Percentiles rank a stretch among this genome's conserved stretches.
Conservation (phyloP, 1,140 invertebrate species). For the Plectrocnemia conspersa region DNA sequence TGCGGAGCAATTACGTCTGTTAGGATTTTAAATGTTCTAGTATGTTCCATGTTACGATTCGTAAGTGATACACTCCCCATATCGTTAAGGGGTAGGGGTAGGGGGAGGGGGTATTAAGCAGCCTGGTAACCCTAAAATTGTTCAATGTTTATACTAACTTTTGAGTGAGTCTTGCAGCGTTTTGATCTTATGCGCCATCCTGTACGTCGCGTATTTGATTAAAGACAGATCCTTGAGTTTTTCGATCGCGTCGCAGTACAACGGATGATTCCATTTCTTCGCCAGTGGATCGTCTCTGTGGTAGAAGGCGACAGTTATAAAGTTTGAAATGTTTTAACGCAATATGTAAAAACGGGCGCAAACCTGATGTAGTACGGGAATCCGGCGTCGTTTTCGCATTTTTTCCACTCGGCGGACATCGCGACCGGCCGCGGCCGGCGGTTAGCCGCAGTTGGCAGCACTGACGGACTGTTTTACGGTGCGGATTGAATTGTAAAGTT, state of each 20-base stretch:
- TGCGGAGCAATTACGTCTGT: too few species aligned
- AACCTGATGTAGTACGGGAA: slow-evolving; percentile 56
- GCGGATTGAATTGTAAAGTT: too few species aligned
- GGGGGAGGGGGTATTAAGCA: too few species aligned
- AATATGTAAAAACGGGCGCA: slow-evolving; percentile 28
- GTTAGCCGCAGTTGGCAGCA: not conserved
- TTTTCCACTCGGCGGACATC: slow-evolving; percentile 39
- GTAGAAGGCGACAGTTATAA: too few species aligned
- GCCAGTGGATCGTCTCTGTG: slow-evolving; percentile 20
- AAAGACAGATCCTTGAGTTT: slow-evolving; percentile 64
- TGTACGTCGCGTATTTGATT: slow-evolving; percentile 75
- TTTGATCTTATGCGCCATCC: slow-evolving; percentile 75
- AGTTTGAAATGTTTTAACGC: too few species aligned
- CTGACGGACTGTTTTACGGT: not conserved
- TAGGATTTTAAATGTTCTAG: too few species aligned
- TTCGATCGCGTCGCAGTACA: slow-evolving; percentile 49
- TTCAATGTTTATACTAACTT: too few species aligned
- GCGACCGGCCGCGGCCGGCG: not conserved
- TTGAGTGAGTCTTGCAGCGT: slow-evolving; percentile 65
- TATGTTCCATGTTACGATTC: too few species aligned
- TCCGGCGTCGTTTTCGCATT: slow-evolving; percentile 54
- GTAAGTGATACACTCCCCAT: too few species aligned
- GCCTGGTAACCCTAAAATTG: too few species aligned
- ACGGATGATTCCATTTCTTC: slow-evolving; percentile 54
- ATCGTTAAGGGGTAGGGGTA: too few species aligned